phyloP scores from a whole-genome alignment of 1,140 invertebrate species.

The Neodiprion virginianus region DNA sequence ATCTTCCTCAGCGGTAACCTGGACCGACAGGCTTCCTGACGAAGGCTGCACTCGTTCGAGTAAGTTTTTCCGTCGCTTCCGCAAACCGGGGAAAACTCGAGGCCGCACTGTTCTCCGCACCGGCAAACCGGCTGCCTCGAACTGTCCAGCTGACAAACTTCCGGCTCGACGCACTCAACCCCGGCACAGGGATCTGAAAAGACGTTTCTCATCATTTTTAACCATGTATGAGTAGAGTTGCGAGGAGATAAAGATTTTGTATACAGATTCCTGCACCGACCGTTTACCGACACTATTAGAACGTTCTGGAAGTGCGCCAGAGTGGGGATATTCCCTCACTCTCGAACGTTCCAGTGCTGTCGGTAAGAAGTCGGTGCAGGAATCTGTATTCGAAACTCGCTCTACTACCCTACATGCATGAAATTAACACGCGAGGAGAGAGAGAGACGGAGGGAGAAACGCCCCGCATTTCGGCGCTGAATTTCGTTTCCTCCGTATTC shows the following conservation, averaged over 20 bases:
- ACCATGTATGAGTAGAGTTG: too few species aligned
- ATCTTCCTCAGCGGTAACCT: slow-evolving; percentile 77
- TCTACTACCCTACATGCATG: too few species aligned
- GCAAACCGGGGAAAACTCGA: slow-evolving; percentile 84
- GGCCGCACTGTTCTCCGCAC: slow-evolving; percentile 80
- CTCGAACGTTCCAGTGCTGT: too few species aligned
- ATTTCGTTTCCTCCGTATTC: too few species aligned
- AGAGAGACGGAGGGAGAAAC: too few species aligned
- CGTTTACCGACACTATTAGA: not conserved
- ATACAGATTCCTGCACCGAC: not conserved
- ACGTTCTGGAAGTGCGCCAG: not conserved
- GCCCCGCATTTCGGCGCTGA: too few species aligned
- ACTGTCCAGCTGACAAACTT: slow-evolving; percentile 85
- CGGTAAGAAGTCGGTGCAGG: too few species aligned
- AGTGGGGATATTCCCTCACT: not conserved
- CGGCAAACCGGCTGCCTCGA: slow-evolving; percentile 78
- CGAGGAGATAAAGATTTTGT: too few species aligned
- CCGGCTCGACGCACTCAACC: slow-evolving; percentile 77
- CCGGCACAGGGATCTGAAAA: slow-evolving; percentile 82
- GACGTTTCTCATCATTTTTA: not conserved
- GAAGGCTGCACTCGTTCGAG: slow-evolving; percentile 82
- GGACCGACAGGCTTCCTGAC: slow-evolving; percentile 77
- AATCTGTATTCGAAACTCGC: too few species aligned
- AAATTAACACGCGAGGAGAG: too few species aligned
- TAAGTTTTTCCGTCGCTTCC: slow-evolving; percentile 88